Evolutionary conservation across 2,888 invertebrate species (phyloP), one percentile per base, ranked within the genome.

Genomic region (Heterodera filipjevi): DNA sequence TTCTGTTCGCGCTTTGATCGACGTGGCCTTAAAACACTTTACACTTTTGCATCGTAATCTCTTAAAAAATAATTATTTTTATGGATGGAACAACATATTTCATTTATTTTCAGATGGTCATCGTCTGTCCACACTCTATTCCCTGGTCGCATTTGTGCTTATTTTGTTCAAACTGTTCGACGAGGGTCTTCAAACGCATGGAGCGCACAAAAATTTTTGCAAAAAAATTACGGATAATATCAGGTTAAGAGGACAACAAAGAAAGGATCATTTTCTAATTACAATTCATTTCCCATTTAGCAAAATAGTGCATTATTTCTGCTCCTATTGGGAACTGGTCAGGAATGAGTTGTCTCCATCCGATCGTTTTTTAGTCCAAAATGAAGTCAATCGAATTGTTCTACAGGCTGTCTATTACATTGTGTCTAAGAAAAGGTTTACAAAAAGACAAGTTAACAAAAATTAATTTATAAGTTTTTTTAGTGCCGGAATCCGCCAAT

Each of bases 401-500:
- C 80, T 88, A 12, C 81, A 85, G 22, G 83, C 86, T 19, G 81
- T 87, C 49, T 83, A 84, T 68, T 86, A 86, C 71, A 79, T 87
- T 33, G 83, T 86, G 27, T 81, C 84, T 49, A 82, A 85, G 64
- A 82, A 84, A 64, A 83, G 79, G 84, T 83, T 64, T 19, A 53
- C 44, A 16, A 12, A 39, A 39, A 10, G 6, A n/a, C n/a, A n/a
- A n/a, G n/a, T n/a, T n/a, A n/a, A n/a, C n/a, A n/a, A n/a, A n/a
- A n/a, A n/a, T n/a, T n/a, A n/a, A n/a, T n/a, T n/a, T n/a, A n/a
- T n/a, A n/a, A n/a, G n/a, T n/a, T n/a, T 66, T 64, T 77, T 30
- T 71, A 87, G 87, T 59, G 79, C 84, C 46, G 89, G 87, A 27
- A 76, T 89, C 27, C 87, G 87, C 82, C 89, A 89, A 79, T 89